Evolutionary conservation across 2,113 vertebrate species (phyloP).

Genomic region (Bucco capensis): DNA sequence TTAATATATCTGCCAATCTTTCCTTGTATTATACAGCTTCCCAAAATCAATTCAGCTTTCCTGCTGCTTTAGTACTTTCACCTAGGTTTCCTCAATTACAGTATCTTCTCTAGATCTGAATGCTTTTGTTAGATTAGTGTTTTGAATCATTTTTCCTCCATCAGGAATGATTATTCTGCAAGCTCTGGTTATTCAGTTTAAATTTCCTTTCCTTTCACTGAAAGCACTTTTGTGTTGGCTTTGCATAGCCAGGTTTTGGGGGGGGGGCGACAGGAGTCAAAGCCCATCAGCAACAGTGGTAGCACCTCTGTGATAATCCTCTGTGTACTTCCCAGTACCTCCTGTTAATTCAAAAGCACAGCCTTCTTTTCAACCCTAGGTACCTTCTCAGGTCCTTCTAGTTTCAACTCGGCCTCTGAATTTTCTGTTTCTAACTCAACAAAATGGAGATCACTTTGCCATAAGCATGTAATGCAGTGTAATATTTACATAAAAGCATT

Average conservation of each 20-base stretch:
- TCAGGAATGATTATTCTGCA: constrained; percentile 51
- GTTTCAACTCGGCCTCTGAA: not conserved
- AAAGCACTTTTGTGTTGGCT: not conserved
- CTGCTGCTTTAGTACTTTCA: constrained; percentile 56
- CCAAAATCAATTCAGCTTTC: constrained; percentile 48
- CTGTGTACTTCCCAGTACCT: not conserved
- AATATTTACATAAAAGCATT: not conserved
- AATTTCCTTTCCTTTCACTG: constrained; percentile 49
- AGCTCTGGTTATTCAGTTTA: constrained; percentile 37
- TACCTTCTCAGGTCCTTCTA: not conserved
- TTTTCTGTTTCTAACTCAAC: not conserved
- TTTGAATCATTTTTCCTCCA: constrained; percentile 35
- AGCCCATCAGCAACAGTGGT: not conserved
- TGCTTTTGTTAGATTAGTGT: constrained; percentile 52
- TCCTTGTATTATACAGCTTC: constrained; percentile 25
- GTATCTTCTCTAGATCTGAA: constrained; percentile 42
- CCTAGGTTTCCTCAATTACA: constrained; percentile 18
- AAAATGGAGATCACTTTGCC: not conserved
- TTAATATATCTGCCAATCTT: constrained; percentile 55
- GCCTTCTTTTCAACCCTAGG: not conserved
- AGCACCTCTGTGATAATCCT: not conserved
- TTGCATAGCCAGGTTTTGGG: not conserved
- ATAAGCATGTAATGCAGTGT: not conserved
- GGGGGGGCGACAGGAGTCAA: not conserved
- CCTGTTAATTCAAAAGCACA: not conserved